Conservation (phyloP, 2,113 vertebrate species). For the Anseranas semipalmata region DNA sequence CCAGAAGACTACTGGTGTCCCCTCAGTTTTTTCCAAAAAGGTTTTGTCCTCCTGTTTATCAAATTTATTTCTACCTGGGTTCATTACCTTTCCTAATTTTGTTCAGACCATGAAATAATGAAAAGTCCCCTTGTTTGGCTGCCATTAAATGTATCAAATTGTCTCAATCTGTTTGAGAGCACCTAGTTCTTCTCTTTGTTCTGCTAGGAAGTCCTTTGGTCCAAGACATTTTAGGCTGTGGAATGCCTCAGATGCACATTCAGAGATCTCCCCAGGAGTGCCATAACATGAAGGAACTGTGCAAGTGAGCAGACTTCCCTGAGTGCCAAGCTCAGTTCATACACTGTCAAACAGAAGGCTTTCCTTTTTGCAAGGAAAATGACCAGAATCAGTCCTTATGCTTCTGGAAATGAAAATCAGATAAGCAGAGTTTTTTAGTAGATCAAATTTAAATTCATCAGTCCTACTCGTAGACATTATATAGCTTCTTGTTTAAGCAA, state of each 20-base stretch:
- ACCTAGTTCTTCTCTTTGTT: not conserved
- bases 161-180: not conserved
- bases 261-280: not conserved
- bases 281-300: not conserved
- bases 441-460: not conserved
- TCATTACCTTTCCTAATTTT: not conserved
- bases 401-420: not conserved
- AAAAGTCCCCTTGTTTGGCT: rapidly evolving
- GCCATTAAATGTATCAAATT: not conserved
- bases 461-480: not conserved
- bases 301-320: not conserved
- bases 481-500: not conserved
- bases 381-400: not conserved
- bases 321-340: not conserved
- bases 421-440: not conserved
- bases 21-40: not conserved
- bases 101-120: not conserved
- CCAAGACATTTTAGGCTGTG: not conserved
- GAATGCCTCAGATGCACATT: not conserved
- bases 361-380: not conserved
- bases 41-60: not conserved
- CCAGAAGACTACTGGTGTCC: not conserved
- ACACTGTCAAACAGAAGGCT: not conserved
- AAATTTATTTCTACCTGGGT: not conserved
- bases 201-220: not conserved